Evolutionary conservation across 2,888 invertebrate species (phyloP), one percentile per base, ranked within the genome.

Genomic region (Lasiommata megera): DNA sequence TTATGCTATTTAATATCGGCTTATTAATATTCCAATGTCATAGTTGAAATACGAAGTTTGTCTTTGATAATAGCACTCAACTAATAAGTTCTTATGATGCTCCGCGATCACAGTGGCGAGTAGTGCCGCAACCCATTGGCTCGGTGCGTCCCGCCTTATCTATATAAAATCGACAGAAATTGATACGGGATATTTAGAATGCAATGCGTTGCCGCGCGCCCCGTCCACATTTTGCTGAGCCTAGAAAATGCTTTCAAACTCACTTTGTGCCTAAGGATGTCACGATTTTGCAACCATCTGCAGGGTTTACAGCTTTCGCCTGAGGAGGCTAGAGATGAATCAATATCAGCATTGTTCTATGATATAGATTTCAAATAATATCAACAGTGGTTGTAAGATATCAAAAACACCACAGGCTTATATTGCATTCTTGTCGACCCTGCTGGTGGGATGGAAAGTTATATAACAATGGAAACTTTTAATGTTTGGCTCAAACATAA

Each of bases 11-110:
- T n/a, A 46, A 46, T 37, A 52, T 50, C 54, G 44, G 52, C 48
- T 55, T 58, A 37, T 23, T 37, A 62, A 61, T 60, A 56, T 61
- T 40, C 54, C 44, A 41, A 59, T 56, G 17, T 60, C 43, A 50
- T 48, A 61, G 60, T 65, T 69, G 63, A 58, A 62, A 62, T 62
- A 59, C 60, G 16, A 48, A 31, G 9, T 69, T 70, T 67, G 61
- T 73, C 59, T 71, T 70, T 72, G 61, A 69, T 76, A 74, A 80
- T 83, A 84, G 85, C 86, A 85, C 85, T 82, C 84, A 84, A n/a
- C n/a, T n/a, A n/a, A n/a, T n/a, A n/a, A 79, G 64, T 72, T 11
- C 34, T 34, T 34, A 11, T 11, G 1, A 34, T 11, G 34, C 11
- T 11, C 11, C 34, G 34, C 34, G 34, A 9, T 11, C 34, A 34